Evolutionary conservation across 35 echinoderm and acorn worm species (phyloP).

Genomic region (Patiria miniata): DNA sequence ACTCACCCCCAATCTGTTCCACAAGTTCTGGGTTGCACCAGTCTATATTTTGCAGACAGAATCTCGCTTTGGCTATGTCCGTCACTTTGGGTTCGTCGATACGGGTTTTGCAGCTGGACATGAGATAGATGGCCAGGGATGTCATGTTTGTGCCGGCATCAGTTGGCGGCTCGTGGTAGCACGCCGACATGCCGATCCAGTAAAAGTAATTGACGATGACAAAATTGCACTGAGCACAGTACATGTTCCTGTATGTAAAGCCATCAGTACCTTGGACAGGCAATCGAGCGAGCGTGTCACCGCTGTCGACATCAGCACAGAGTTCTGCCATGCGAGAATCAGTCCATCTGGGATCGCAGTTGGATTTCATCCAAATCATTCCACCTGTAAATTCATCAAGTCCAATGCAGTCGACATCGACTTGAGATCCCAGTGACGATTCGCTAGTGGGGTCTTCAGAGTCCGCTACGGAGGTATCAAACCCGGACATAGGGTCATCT

Average conservation of each 20-base stretch:
- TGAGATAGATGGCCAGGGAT: slow-evolving; percentile 45
- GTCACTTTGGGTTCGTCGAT: slow-evolving; percentile 32
- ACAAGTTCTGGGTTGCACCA: slow-evolving; percentile 27
- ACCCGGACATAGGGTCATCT: too few relatives aligned
- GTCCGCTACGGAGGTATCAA: too few relatives aligned
- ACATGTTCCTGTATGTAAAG: slow-evolving; percentile 72
- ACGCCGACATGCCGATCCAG: slow-evolving; percentile 56
- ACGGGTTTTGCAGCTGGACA: slow-evolving; percentile 34
- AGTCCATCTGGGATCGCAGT: slow-evolving; percentile 42
- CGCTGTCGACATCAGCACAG: slow-evolving; percentile 25
- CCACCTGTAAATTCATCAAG: slow-evolving; percentile 42
- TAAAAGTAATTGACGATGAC: slow-evolving; percentile 4
- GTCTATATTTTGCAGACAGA: slow-evolving; percentile 43
- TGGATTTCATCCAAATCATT: slow-evolving; percentile 33
- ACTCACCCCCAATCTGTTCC: neutral
- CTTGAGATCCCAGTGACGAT: neutral
- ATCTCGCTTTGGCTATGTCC: slow-evolving; percentile 6
- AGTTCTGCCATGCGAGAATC: slow-evolving; percentile 7
- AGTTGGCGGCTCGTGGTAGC: slow-evolving; percentile 26
- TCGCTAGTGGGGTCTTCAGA: too few relatives aligned
- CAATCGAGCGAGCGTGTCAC: slow-evolving; percentile 48
- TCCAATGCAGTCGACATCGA: slow-evolving; percentile 27
- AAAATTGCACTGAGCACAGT: slow-evolving; percentile 71
- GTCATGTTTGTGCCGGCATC: slow-evolving; percentile 21
- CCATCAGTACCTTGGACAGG: slow-evolving; percentile 62